A percentile compares a stretch with the other conserved stretches of the same genome.
phyloP scores from a whole-genome alignment of 1,140 invertebrate species.

The Zaprionus kolodkinae region DNA sequence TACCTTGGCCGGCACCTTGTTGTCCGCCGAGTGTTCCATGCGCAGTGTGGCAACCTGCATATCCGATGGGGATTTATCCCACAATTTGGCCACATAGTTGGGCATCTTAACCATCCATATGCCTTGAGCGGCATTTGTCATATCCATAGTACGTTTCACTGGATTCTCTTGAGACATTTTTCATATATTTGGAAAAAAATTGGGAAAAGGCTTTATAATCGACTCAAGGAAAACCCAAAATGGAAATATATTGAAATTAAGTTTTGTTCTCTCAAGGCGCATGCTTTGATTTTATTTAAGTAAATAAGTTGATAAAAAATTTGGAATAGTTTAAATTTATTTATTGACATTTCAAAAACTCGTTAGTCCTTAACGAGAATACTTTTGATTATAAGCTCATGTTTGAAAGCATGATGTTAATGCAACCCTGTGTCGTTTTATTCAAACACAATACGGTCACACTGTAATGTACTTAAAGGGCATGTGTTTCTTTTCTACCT shows the following conservation, averaged over 20 bases:
- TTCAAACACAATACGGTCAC: background rate
- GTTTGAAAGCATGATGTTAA: too few relatives aligned
- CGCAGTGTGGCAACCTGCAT: conserved; percentile 37
- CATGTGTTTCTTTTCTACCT: background rate
- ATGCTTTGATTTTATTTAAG: background rate
- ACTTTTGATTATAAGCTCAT: too few relatives aligned
- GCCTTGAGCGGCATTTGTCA: background rate
- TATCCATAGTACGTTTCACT: conserved; percentile 5
- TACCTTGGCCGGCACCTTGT: background rate
- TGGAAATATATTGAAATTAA: background rate
- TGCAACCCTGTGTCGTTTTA: background rate
- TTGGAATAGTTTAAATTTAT: too few relatives aligned
- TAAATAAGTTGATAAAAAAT: too few relatives aligned
- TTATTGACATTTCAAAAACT: background rate
- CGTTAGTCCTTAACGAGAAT: too few relatives aligned
- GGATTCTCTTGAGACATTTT: conserved; percentile 9
- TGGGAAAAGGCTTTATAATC: background rate
- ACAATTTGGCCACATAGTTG: conserved; percentile 22
- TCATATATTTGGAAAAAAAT: background rate
- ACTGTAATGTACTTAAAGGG: background rate
- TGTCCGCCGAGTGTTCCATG: conserved; percentile 3
- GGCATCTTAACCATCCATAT: conserved; percentile 38
- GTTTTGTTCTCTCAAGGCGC: background rate
- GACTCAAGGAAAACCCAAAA: background rate
- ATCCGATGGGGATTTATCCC: conserved; percentile 16